Base-by-base conservation (phyloP, 1,140 invertebrate genomes). In the Atta texana region DNA sequence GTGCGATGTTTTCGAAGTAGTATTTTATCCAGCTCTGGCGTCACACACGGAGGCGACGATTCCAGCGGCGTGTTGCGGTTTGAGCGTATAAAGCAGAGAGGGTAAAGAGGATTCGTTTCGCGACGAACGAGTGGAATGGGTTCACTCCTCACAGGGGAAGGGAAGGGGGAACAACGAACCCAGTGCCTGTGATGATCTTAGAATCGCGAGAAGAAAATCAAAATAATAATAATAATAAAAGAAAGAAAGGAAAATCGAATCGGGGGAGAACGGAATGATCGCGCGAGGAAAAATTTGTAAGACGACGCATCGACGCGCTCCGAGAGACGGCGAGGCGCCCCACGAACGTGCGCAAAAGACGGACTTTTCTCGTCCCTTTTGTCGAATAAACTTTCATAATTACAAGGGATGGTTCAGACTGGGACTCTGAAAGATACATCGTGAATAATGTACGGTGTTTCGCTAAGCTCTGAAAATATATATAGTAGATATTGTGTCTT, bases 291-390 rank as follows among this genome's bases (percentile, higher is more conserved):
- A 31, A 72, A 87, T 85, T 81, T 84, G 90, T 91, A 90, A 91
- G 90, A 91, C 90, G 90, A 91, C 89, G 89, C 89, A 91, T 91
- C 90, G 90, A 91, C 90, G 90, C 78, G 71, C 57, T 87, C 61
- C 55, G 59, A 90, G 34, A 84, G 34, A 89, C 77, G 89, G 72
- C 71, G 63, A 74, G 68, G 53, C 74, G 74, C 57, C 55, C 28
- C 31, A 44, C 72, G 89, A 89, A 89, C 66, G 88, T 75, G 34
- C 77, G 72, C 24, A 59, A 53, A n/a, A 72, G 53, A 14, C 6
- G 51, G 16, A 31, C 1, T 4, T 31, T 4, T 51, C 44, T 49
- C 2, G 44, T 34, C 5, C 6, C n/a, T 16, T 10, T 18, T 34
- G 12, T 51, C 28, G 44, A 31, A 3, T 78, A 34, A n/a, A 53